A percentile compares a stretch with the other conserved stretches of the same genome.
Conservation (phyloP, 2,113 vertebrate species). For the Pampusana beccarii region DNA sequence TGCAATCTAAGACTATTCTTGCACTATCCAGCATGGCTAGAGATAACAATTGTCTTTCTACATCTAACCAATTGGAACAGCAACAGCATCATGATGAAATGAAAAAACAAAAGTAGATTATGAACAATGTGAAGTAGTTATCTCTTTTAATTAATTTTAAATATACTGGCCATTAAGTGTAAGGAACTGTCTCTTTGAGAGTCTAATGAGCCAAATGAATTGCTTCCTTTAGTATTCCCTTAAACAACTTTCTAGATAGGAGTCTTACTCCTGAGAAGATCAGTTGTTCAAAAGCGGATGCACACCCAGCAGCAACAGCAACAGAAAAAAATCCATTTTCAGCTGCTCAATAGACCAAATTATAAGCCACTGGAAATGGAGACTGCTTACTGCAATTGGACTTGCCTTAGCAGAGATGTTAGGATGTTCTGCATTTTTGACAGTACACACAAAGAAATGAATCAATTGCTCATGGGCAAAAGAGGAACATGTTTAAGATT, state of each 20-base stretch:
- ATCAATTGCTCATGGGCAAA: conserved; percentile 35
- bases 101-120: not conserved
- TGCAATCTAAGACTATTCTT: not conserved
- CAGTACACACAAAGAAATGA: conserved; percentile 42
- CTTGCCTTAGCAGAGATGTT: not conserved
- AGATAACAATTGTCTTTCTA: not conserved
- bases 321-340: not conserved
- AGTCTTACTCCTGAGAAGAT: not conserved
- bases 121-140: not conserved
- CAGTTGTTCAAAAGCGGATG: not conserved
- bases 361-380: not conserved
- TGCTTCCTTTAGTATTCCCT: not conserved
- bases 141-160: conserved; percentile 2
- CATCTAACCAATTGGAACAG: not conserved
- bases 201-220: not conserved
- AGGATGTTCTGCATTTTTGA: conserved; percentile 33
- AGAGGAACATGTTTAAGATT: conserved; percentile 62
- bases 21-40: not conserved
- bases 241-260: not conserved
- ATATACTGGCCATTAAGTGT: not conserved
- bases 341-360: not conserved
- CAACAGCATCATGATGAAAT: not conserved
- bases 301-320: not conserved
- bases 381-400: not conserved
- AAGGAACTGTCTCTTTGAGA: not conserved